A percentile compares a stretch with the other conserved stretches of the same genome.
Conservation (phyloP, 1,140 invertebrate species). For the Rhagoletis pomonella region DNA sequence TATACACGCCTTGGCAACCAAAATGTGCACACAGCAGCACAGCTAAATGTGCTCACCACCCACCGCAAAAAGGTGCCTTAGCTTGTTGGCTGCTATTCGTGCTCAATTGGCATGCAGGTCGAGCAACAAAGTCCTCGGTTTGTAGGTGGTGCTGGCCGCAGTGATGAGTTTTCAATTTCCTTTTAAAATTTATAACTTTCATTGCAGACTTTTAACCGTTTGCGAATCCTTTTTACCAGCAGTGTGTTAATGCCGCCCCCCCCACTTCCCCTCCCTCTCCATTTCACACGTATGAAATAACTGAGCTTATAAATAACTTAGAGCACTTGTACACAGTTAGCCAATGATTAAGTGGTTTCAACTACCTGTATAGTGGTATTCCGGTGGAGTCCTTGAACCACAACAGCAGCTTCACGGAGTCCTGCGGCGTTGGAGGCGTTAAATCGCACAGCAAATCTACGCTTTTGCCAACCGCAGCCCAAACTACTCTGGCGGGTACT, state of each 20-base stretch:
- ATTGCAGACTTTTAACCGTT: constrained; percentile 16
- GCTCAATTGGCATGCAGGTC: neutral
- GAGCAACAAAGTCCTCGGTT: neutral
- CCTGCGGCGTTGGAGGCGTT: constrained; percentile 81
- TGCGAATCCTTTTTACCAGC: constrained; percentile 16
- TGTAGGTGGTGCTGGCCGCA: neutral
- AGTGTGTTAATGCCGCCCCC: neutral
- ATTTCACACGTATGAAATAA: neutral
- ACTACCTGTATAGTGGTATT: constrained; percentile 90
- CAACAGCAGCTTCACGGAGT: constrained; percentile 85
- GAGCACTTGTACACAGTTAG: neutral
- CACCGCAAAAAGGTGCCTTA: neutral
- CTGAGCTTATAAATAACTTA: constrained; percentile 5
- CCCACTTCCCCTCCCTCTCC: neutral
- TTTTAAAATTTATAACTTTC: constrained; percentile 57
- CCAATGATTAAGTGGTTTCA: constrained; percentile 56
- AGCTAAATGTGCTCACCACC: neutral
- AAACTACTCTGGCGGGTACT: constrained; percentile 81
- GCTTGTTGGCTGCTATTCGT: neutral
- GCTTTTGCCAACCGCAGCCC: constrained; percentile 83
- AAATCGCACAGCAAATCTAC: constrained; percentile 88
- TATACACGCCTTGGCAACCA: neutral
- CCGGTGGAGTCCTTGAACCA: constrained; percentile 89
- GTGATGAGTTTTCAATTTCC: constrained; percentile 57
- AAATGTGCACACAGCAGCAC: neutral